Percentiles rank a stretch among this genome's conserved stretches.
Conservation (phyloP, 2,797 vertebrate species). For the Pitangus sulphuratus region DNA sequence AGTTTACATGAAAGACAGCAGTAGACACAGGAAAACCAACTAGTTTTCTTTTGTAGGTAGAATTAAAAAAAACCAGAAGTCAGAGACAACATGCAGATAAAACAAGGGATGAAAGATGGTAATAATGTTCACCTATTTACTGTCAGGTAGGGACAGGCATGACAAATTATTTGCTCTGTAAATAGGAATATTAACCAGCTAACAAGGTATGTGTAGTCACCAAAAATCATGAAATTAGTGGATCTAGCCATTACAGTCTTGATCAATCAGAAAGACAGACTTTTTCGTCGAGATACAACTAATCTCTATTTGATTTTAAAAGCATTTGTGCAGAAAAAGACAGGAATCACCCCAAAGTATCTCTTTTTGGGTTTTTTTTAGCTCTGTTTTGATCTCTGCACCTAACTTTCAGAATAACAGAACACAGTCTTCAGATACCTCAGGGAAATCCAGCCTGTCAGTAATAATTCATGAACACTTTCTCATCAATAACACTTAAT, state of each 20-base stretch:
- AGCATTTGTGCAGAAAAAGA: not conserved
- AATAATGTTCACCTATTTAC: not conserved
- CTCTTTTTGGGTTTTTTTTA: not conserved
- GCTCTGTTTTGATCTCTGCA: not conserved
- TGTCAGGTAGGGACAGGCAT: not conserved
- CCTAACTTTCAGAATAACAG: conserved; percentile 3
- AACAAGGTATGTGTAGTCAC: not conserved
- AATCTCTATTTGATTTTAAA: not conserved
- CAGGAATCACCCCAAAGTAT: not conserved
- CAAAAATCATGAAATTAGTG: not conserved
- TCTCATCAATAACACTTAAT: conserved; percentile 47
- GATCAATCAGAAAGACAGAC: not conserved
- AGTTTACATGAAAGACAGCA: not conserved
- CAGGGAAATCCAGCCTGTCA: conserved; percentile 8
- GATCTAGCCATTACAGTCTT: not conserved
- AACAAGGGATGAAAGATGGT: not conserved
- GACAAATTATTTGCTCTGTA: not conserved
- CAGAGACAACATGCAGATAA: not conserved
- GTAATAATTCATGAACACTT: conserved; percentile 48
- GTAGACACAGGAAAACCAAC: not conserved
- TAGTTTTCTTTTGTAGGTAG: not conserved
- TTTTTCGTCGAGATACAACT: not conserved
- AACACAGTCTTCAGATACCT: not conserved
- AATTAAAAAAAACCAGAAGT: not conserved
- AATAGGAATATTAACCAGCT: not conserved